These are phyloP conservation scores for Hermetia illucens DNA, from an alignment of 1,140 invertebrate genomes.

Conservation along the genomic window DNA sequence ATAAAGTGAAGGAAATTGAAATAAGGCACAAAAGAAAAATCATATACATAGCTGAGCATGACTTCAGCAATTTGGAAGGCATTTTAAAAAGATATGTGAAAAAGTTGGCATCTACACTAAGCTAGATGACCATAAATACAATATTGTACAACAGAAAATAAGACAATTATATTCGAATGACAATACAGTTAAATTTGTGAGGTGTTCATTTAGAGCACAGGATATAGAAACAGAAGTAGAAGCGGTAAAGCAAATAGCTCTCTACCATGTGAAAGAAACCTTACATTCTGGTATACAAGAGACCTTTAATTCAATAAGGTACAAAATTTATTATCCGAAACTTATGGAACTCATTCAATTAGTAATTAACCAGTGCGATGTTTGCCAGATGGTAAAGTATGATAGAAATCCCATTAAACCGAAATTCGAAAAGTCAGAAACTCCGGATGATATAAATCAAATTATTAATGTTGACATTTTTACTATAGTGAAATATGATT, in stretches of 20 bases:
- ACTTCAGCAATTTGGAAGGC: constrained; percentile 1
- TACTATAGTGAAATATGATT: constrained; percentile 3
- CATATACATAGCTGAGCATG: constrained; percentile 3
- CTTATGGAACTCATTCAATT: too few species aligned
- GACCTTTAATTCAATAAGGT: constrained; percentile 8
- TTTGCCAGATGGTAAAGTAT: too few species aligned
- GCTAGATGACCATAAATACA: constrained; percentile 5
- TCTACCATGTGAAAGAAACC: constrained; percentile 7
- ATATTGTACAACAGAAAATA: constrained; percentile 9
- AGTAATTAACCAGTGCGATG: too few species aligned
- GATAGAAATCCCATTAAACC: constrained; percentile 7
- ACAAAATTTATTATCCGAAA: too few species aligned
- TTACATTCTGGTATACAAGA: constrained; percentile 8
- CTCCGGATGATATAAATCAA: constrained; percentile 7
- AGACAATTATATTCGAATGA: constrained; percentile 8
- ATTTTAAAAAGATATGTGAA: constrained; percentile 4
- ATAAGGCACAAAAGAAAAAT: background rate
- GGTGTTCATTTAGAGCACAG: constrained; percentile 7
- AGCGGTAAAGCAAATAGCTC: constrained; percentile 9
- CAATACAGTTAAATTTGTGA: constrained; percentile 9
- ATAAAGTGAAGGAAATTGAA: constrained; percentile 5
- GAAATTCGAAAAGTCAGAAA: constrained; percentile 10
- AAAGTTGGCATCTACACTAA: constrained; percentile 9
- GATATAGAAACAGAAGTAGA: constrained; percentile 9
- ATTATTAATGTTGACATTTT: constrained; percentile 8